Conservation (phyloP, 2,888 invertebrate species). For the Acleris emargana region DNA sequence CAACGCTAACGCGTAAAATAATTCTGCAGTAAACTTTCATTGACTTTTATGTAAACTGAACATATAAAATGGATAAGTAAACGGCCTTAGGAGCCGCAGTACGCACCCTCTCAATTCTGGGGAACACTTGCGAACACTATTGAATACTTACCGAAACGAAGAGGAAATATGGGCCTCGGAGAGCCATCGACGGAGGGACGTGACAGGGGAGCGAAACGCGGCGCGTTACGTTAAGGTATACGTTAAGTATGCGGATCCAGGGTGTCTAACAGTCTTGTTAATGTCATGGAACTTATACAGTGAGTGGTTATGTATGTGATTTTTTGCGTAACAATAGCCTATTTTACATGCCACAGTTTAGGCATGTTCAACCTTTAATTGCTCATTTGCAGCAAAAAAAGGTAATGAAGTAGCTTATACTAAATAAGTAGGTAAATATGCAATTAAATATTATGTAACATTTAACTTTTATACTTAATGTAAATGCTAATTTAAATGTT, state of each 20-base stretch:
- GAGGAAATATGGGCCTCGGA: constrained; percentile 61
- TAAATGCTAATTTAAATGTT: too few relatives aligned
- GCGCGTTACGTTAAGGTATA: constrained; percentile 52
- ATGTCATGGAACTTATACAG: too few relatives aligned
- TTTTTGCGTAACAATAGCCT: too few relatives aligned
- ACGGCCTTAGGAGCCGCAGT: constrained; percentile 46
- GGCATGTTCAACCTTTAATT: too few relatives aligned
- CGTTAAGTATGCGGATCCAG: constrained; percentile 38
- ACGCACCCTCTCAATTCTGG: constrained; percentile 43
- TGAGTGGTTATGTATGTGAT: too few relatives aligned
- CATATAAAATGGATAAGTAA: constrained; percentile 41
- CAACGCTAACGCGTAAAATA: constrained; percentile 10
- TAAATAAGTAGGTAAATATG: too few relatives aligned
- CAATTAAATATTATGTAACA: too few relatives aligned
- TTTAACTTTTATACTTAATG: too few relatives aligned
- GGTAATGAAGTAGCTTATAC: too few relatives aligned
- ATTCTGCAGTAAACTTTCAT: constrained; percentile 18
- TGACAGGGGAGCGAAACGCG: constrained; percentile 61
- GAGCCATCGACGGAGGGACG: constrained; percentile 62
- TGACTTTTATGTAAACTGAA: constrained; percentile 30
- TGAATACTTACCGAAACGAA: constrained; percentile 65
- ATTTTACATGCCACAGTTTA: too few relatives aligned
- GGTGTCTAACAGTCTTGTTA: neutral
- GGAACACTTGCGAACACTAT: constrained; percentile 58
- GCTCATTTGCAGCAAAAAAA: too few relatives aligned